These are phyloP conservation scores for Muscicapa adusta DNA, from an alignment of 2,113 vertebrate genomes.

Conservation along the genomic window DNA sequence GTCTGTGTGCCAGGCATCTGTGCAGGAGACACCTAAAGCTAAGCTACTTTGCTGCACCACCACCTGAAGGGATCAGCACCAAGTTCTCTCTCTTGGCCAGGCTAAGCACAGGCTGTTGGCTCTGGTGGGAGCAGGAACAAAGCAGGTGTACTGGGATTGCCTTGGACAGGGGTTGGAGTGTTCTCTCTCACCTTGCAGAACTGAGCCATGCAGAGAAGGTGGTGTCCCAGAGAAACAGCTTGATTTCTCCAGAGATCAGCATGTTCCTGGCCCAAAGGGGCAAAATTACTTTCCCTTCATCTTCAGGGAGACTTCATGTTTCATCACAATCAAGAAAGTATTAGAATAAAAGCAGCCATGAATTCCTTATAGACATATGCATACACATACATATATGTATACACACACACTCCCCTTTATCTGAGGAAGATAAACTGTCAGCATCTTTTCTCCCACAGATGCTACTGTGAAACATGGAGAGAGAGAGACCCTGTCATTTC, in stretches of 20 bases:
- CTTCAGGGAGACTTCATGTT: neutral
- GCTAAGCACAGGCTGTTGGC: neutral
- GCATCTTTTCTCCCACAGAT: neutral
- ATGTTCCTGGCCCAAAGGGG: neutral
- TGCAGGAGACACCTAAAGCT: neutral
- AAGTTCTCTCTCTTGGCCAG: neutral
- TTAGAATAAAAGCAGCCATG: neutral
- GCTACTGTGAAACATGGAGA: neutral
- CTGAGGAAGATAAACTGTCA: neutral
- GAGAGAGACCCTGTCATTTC: neutral
- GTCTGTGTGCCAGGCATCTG: neutral
- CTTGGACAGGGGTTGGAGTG: neutral
- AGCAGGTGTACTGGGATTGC: neutral
- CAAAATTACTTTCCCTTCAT: neutral
- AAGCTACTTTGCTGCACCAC: neutral
- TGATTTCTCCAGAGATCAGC: neutral
- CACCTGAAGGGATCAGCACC: neutral
- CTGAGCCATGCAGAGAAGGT: neutral
- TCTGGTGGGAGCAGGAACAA: neutral
- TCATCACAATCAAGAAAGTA: neutral
- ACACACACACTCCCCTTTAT: neutral
- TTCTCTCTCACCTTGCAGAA: accelerated
- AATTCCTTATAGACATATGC: neutral
- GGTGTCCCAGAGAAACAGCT: neutral
- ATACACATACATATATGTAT: no score